Base-by-base conservation (phyloP, 1,140 invertebrate genomes). In the Globodera ellingtonae region DNA sequence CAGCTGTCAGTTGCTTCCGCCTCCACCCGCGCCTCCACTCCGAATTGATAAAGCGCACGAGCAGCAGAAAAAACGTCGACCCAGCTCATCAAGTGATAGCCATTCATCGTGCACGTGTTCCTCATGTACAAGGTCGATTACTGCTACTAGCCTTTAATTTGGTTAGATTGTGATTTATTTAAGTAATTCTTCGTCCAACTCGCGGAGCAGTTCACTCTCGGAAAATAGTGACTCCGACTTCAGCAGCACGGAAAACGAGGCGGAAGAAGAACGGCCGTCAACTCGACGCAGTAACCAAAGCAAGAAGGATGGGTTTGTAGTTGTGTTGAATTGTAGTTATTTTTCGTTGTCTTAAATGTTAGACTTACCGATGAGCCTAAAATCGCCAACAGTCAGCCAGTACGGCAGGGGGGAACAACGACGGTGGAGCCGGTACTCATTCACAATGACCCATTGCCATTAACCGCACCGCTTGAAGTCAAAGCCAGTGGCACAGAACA, bases 21-120 rank as follows among this genome's bases (percentile, higher is more conserved):
- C 67, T 15, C 67, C 67, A 21, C 67, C 67, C 10, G 67, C 35
- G 67, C 67, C 67, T 70, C 24, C 24, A 21, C 67, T 35, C 35
- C 35, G 24, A 35, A 70, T 47, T 44, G 46, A 70, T 13, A 44
- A 35, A 47, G 18, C 24, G 8, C 67, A 70, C 67, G 35, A 70
- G 13, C 35, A 70, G 18, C 35, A 35, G 21, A 35, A 47, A 70
- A 24, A 6, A 21, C 67, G 67, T 24, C 67, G 35, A 6, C 35
- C 35, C 67, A 10, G 9, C 67, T 70, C 67, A 70, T 70, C 67
- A 9, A 18, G 8, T 18, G 46, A 35, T 47, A 24, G 21, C 35
- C 67, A 70, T 21, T 70, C 67, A 13, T 70, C 46, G 6, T 70
- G 35, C 67, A 44, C 67, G 10, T 70, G 46, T 47, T 70, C 67